These are phyloP conservation scores for Pampus argenteus DNA, from an alignment of 2,797 vertebrate species.

Conservation along the genomic window DNA sequence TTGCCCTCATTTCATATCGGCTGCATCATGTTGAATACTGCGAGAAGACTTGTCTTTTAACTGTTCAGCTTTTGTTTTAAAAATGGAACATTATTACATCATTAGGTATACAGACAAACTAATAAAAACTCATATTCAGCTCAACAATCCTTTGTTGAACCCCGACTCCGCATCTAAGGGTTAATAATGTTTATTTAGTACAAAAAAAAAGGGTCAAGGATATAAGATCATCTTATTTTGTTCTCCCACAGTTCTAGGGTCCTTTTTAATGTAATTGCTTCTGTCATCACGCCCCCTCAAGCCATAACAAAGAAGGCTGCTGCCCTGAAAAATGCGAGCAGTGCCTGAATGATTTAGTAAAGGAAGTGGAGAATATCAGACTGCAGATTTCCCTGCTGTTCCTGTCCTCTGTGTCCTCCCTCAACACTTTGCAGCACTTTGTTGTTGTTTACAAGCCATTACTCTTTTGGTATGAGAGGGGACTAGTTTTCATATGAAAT, in stretches of 20 bases:
- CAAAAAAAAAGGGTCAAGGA: slow-evolving; percentile 50
- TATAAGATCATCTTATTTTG: slow-evolving; percentile 39
- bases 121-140: background rate
- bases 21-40: background rate
- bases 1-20: background rate
- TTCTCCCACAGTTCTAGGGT: slow-evolving; percentile 46
- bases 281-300: slow-evolving; percentile 59
- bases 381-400: slow-evolving; percentile 53
- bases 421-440: slow-evolving; percentile 32
- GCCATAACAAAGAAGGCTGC: slow-evolving; percentile 56
- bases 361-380: slow-evolving; percentile 51
- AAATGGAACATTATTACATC: background rate
- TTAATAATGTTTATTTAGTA: slow-evolving; percentile 36
- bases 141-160: slow-evolving; percentile 10
- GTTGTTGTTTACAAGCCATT: slow-evolving; percentile 48
- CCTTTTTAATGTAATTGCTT: slow-evolving; percentile 65
- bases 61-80: background rate
- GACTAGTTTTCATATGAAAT: slow-evolving; percentile 23
- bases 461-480: slow-evolving; percentile 29
- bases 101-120: background rate
- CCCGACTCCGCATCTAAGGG: slow-evolving; percentile 3
- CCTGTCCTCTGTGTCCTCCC: slow-evolving; percentile 43
- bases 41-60: background rate
- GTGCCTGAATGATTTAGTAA: slow-evolving; percentile 68
- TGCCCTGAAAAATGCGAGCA: slow-evolving; percentile 58